Conservation (phyloP, 2,113 vertebrate genomes). For the Ammospiza nelsoni region DNA sequence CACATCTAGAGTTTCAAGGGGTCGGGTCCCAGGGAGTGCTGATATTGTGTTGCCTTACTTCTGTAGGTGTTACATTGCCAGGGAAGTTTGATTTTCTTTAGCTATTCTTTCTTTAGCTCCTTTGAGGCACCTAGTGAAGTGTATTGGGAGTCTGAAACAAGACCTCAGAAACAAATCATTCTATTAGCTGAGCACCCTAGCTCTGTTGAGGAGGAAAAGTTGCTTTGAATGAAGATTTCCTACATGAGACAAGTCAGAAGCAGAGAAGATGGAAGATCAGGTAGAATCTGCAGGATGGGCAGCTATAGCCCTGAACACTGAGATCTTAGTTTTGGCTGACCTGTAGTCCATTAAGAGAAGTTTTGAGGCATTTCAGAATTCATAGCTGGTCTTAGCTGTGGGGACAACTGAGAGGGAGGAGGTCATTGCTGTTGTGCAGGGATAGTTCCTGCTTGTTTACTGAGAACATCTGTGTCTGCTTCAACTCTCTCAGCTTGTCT, state of each 20-base stretch:
- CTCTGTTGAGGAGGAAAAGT: background rate
- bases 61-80: fast-evolving
- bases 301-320: background rate
- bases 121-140: background rate
- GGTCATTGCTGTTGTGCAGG: background rate
- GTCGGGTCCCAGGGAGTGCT: background rate
- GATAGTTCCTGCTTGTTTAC: background rate
- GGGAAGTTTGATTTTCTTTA: background rate
- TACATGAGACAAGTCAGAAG: background rate
- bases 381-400: background rate
- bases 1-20: background rate
- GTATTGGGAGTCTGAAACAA: background rate
- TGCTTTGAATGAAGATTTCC: background rate
- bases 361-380: background rate
- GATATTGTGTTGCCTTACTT: background rate
- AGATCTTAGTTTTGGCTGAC: background rate
- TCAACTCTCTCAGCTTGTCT: background rate
- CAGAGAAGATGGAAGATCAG: background rate
- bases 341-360: background rate
- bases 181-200: background rate
- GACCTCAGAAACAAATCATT: background rate
- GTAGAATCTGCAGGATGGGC: background rate
- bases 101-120: background rate
- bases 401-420: background rate
- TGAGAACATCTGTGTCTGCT: background rate